phyloP scores from a whole-genome alignment of 2,888 invertebrate genomes.

The Platynereis dumerilii region DNA sequence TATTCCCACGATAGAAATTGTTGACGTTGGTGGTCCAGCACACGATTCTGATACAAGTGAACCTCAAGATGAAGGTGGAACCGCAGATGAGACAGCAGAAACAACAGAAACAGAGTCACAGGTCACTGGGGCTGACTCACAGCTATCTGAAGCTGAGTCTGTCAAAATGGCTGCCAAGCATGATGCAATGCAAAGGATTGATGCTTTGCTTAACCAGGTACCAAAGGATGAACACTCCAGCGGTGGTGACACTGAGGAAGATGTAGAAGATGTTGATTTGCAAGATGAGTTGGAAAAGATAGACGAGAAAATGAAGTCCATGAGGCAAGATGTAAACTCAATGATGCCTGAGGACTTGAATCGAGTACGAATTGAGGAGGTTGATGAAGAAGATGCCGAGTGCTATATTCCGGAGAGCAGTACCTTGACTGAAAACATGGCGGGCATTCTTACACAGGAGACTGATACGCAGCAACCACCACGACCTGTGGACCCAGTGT shows the following conservation, averaged over 20 bases:
- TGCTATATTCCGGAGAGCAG: no score
- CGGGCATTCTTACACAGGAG: no score
- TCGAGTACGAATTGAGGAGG: slow-evolving; percentile 12
- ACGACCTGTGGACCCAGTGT: no score
- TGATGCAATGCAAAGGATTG: background rate
- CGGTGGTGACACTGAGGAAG: slow-evolving; percentile 11
- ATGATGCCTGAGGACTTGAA: slow-evolving; percentile 8
- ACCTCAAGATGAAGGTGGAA: slow-evolving; percentile 7
- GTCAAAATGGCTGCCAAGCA: background rate
- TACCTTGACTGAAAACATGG: no score
- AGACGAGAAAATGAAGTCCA: slow-evolving; percentile 5
- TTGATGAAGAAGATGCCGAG: background rate
- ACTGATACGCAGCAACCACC: no score
- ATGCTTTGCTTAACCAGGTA: background rate
- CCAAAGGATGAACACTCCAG: background rate
- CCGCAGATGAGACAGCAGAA: slow-evolving; percentile 21
- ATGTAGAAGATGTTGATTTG: slow-evolving; percentile 8
- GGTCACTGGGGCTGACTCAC: background rate
- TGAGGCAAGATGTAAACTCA: background rate
- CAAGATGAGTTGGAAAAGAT: background rate
- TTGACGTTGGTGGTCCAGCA: slow-evolving; percentile 14
- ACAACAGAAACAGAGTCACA: background rate
- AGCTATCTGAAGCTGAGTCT: background rate
- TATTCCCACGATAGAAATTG: slow-evolving; percentile 23
- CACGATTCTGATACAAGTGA: no score